Conservation (phyloP, 2,113 vertebrate genomes). For the Sylvietta virens region DNA sequence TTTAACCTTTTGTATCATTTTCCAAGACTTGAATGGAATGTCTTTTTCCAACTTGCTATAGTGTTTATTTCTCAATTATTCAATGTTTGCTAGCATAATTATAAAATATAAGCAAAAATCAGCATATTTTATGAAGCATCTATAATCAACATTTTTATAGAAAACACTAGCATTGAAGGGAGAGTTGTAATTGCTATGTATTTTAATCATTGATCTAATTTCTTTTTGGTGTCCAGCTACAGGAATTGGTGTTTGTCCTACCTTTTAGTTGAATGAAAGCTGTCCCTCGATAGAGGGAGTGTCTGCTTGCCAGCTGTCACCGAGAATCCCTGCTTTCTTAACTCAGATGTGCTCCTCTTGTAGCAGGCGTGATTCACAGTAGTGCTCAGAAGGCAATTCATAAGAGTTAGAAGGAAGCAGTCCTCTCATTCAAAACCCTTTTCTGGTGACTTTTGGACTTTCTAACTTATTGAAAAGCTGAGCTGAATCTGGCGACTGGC, state of each 20-base stretch:
- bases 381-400: slow-evolving; percentile 25
- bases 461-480: slow-evolving; percentile 57
- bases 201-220: background rate
- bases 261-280: slow-evolving; percentile 65
- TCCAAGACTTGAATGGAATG: background rate
- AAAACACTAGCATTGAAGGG: background rate
- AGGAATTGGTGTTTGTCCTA: slow-evolving; percentile 60
- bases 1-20: background rate
- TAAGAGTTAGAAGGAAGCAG: background rate
- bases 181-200: background rate
- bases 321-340: slow-evolving; percentile 37
- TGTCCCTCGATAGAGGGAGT: slow-evolving; percentile 42
- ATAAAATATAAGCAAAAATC: background rate
- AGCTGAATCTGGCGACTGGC: slow-evolving; percentile 71
- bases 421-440: slow-evolving; percentile 32
- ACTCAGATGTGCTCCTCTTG: slow-evolving; percentile 33
- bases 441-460: slow-evolving; percentile 63
- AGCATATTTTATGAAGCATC: background rate
- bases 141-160: background rate
- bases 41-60: background rate
- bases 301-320: slow-evolving; percentile 60
- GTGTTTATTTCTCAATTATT: slow-evolving; percentile 3
- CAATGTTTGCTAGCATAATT: background rate
- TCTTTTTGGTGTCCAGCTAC: background rate
- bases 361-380: slow-evolving; percentile 31